Percentiles rank a stretch among this genome's conserved stretches.
Conservation (phyloP, 1,140 invertebrate species). For the Aethina tumida region DNA sequence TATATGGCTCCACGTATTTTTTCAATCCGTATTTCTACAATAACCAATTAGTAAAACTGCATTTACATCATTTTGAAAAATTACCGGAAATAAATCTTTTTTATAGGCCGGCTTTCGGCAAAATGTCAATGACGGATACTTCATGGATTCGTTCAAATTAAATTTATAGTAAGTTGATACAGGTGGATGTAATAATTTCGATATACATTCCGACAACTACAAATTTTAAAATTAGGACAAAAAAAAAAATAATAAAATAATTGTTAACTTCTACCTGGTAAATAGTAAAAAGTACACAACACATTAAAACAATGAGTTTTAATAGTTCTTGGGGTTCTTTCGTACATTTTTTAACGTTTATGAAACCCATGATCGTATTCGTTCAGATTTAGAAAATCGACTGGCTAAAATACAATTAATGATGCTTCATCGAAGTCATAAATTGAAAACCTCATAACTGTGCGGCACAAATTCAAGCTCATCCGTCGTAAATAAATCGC, state of each 20-base stretch:
- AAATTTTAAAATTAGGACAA: background rate
- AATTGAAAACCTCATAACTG: too few species aligned
- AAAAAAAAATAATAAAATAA: background rate
- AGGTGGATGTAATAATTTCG: constrained; percentile 45
- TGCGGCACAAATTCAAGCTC: too few species aligned
- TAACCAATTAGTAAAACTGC: background rate
- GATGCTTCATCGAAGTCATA: too few species aligned
- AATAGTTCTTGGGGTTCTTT: constrained; percentile 37
- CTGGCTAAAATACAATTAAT: too few species aligned
- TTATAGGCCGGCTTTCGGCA: constrained; percentile 51
- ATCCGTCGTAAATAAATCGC: too few species aligned
- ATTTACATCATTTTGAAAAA: constrained; percentile 10
- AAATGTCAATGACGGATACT: constrained; percentile 51
- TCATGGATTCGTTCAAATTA: constrained; percentile 48
- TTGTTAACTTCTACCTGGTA: constrained; percentile 25
- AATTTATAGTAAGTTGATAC: constrained; percentile 52
- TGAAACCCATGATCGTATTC: constrained; percentile 15
- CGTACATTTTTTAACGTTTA: constrained; percentile 33
- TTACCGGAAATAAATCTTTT: constrained; percentile 41
- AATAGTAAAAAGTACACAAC: constrained; percentile 34
- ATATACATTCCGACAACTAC: constrained; percentile 44
- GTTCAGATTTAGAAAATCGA: too few species aligned
- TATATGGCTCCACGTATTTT: background rate
- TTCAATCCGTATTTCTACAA: constrained; percentile 20
- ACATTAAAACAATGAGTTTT: constrained; percentile 35